Conservation (phyloP, 2,888 invertebrate species). For the Cosmopolites sordidus region DNA sequence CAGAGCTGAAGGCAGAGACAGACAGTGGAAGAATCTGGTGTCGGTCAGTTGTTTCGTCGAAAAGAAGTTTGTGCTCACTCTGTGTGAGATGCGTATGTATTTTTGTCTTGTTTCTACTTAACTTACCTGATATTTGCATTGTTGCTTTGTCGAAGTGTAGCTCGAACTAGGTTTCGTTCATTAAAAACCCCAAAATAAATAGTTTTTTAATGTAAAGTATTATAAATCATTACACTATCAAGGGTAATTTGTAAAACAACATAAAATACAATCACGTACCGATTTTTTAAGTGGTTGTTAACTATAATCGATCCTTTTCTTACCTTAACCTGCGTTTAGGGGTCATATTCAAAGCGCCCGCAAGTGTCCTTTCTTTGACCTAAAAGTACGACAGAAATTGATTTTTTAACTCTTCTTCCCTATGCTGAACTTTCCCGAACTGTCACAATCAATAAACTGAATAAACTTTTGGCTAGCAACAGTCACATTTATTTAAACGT, state of each 20-base stretch:
- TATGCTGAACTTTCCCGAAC: too few species aligned
- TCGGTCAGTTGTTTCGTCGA: slow-evolving; percentile 24
- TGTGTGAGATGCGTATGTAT: slow-evolving; percentile 28
- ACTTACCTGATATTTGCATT: too few species aligned
- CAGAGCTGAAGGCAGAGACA: slow-evolving; percentile 19
- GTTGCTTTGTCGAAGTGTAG: too few species aligned
- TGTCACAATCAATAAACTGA: too few species aligned
- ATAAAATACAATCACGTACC: too few species aligned
- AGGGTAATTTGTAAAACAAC: too few species aligned
- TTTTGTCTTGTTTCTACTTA: neutral
- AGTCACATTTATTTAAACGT: too few species aligned
- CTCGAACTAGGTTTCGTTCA: too few species aligned
- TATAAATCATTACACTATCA: too few species aligned
- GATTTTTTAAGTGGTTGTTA: slow-evolving; percentile 10
- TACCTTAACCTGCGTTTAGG: slow-evolving; percentile 22
- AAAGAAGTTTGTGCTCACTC: slow-evolving; percentile 23
- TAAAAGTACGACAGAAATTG: neutral
- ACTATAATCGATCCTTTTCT: slow-evolving; percentile 3
- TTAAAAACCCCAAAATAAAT: too few species aligned
- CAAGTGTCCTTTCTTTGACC: slow-evolving; percentile 6
- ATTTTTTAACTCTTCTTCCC: neutral
- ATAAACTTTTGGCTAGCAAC: too few species aligned
- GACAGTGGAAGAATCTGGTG: slow-evolving; percentile 12
- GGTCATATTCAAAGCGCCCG: slow-evolving; percentile 15
- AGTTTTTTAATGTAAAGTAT: too few species aligned